These are phyloP conservation scores for Poecilobothrus nobilitatus DNA, from an alignment of 2,888 invertebrate genomes.

Conservation along the genomic window DNA sequence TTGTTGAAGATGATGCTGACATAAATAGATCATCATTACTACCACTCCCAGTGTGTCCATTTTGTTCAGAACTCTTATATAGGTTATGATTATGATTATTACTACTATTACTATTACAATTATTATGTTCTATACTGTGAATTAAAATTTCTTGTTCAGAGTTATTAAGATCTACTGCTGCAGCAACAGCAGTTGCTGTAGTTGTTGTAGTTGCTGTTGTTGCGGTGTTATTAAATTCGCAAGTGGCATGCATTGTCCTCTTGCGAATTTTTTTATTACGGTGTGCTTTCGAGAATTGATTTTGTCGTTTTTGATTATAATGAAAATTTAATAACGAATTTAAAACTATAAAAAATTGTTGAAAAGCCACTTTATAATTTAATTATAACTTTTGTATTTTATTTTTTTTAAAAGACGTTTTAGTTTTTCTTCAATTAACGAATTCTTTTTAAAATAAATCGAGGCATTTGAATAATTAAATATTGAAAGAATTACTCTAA, in stretches of 20 bases:
- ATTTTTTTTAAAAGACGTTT: neutral
- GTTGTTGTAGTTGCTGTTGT: constrained; percentile 17
- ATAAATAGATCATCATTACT: constrained; percentile 10
- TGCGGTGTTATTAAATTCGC: constrained; percentile 57
- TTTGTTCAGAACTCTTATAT: neutral
- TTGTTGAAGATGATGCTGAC: constrained; percentile 10
- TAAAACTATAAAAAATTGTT: neutral
- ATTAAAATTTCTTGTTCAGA: constrained; percentile 8
- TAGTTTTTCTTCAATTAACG: no score
- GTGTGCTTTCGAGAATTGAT: neutral
- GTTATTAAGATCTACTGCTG: neutral
- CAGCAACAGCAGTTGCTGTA: constrained; percentile 35
- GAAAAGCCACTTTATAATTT: neutral
- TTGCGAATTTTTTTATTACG: neutral
- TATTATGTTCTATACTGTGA: neutral
- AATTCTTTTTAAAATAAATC: neutral
- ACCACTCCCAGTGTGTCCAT: neutral
- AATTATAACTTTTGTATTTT: neutral
- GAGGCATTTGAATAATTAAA: neutral
- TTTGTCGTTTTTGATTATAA: constrained; percentile 18
- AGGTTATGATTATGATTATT: neutral
- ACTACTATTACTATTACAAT: constrained; percentile 2
- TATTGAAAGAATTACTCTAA: neutral
- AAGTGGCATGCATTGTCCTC: constrained; percentile 8
- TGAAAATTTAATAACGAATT: neutral